Conservation (phyloP, 2,888 invertebrate species). For the Eumerus sabulonum region DNA sequence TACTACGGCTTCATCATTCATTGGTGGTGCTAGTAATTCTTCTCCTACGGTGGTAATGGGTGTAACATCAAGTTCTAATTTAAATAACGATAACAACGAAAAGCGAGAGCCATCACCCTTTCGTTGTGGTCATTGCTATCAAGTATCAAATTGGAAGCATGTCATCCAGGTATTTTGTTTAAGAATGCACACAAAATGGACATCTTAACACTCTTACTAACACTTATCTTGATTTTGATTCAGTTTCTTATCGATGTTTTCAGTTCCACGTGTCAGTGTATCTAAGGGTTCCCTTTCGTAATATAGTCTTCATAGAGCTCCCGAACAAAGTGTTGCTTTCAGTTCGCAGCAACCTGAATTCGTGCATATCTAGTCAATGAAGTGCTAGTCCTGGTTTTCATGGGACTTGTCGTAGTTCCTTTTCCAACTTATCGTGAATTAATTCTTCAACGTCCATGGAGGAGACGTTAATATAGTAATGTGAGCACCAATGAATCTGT, state of each 20-base stretch:
- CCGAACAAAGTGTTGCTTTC: too few species aligned
- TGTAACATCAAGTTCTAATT: conserved; percentile 68
- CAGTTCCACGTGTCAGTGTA: too few species aligned
- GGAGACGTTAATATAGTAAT: too few species aligned
- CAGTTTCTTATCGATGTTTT: not conserved
- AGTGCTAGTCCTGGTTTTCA: too few species aligned
- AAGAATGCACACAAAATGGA: conserved; percentile 56
- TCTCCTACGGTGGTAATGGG: conserved; percentile 69
- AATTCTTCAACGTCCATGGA: too few species aligned
- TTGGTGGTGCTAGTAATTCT: conserved; percentile 66
- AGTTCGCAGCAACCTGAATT: too few species aligned
- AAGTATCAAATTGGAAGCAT: conserved; percentile 91
- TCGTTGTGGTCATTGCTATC: conserved; percentile 90
- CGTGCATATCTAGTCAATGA: too few species aligned
- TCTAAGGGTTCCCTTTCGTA: too few species aligned
- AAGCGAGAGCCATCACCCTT: conserved; percentile 82
- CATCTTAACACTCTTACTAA: conserved; percentile 54
- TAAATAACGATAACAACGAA: conserved; percentile 76
- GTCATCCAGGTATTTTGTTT: conserved; percentile 86
- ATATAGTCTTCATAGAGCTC: too few species aligned
- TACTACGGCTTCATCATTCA: conserved; percentile 66
- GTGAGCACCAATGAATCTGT: too few species aligned
- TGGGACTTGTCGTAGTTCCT: too few species aligned
- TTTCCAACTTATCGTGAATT: too few species aligned
- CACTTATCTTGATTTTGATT: conserved; percentile 19